Evolutionary conservation across 2,888 invertebrate species (phyloP), one percentile per base, ranked within the genome.

Genomic region (Acleris cristana): DNA sequence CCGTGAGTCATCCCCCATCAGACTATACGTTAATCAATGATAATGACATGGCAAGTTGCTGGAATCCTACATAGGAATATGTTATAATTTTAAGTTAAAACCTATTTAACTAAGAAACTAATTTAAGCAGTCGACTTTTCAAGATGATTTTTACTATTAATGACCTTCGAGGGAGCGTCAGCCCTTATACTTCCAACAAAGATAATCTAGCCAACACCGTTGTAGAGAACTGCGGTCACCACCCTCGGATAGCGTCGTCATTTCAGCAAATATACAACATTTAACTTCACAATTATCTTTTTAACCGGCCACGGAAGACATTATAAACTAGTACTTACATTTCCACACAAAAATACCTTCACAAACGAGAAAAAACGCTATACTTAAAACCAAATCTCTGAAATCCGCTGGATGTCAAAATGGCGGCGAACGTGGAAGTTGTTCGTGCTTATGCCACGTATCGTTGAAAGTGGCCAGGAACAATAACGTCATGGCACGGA

Each of bases 391-490:
- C 93, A 94, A 94, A 94, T 94, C 95, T 94, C 93, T 93, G 87
- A 88, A 94, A 94, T 94, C 94, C 94, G 93, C 94, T 95, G 94
- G 94, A 95, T 95, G 95, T 95, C 95, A 96, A 96, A 95, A 96
- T 96, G 96, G 92, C 92, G 92, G 96, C 96, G 95, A 95, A 95
- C 95, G 95, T 95, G 94, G 94, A 95, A 94, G 94, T 94, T 94
- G 91, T 94, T 95, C 94, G 94, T 94, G 94, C 94, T 94, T 94
- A 94, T 96, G 96, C 96, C 96, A 96, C 96, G 96, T 96, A 96
- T 95, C 93, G 95, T 82, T 74, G 83, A 90, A 91, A 91, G 89
- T 92, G 91, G 90, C 92, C 92, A 92, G 92, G 82, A 69, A 67
- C 58, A 67, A 63, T 67, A 67, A 67, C 67, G 58, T 40, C 48